Percentiles rank a stretch among this genome's conserved stretches.
phyloP scores from a whole-genome alignment of 2,888 invertebrate genomes.

The Neocrepidodera transversa region DNA sequence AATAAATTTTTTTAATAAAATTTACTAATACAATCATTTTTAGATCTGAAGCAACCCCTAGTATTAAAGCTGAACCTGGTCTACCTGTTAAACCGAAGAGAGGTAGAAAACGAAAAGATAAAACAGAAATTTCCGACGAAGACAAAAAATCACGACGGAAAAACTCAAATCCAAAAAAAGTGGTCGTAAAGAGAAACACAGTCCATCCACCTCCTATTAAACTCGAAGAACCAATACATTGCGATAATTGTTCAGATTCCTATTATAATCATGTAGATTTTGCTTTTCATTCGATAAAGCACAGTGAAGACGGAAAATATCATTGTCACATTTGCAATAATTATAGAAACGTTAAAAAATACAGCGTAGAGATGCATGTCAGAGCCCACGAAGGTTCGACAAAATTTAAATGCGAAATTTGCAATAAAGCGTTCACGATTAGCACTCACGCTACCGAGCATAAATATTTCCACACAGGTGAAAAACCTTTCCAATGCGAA shows the following conservation, averaged over 20 bases:
- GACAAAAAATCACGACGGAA: slow-evolving; percentile 30
- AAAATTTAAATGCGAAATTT: slow-evolving; percentile 52
- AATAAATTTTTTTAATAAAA: too few species aligned
- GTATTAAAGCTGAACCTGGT: neutral
- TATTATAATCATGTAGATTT: slow-evolving; percentile 57
- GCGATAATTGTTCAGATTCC: slow-evolving; percentile 53
- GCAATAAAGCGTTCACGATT: slow-evolving; percentile 50
- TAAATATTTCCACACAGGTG: slow-evolving; percentile 51
- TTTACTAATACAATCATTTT: slow-evolving; percentile 25
- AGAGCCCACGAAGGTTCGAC: slow-evolving; percentile 58
- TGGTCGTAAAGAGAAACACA: slow-evolving; percentile 10
- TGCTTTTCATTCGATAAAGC: slow-evolving; percentile 48
- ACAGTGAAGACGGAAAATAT: slow-evolving; percentile 46
- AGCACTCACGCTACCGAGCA: slow-evolving; percentile 49
- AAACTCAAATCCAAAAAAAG: slow-evolving; percentile 30
- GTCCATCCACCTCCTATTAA: slow-evolving; percentile 34
- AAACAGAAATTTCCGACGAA: slow-evolving; percentile 16
- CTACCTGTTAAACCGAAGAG: neutral
- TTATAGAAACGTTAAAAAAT: slow-evolving; percentile 48
- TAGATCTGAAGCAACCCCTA: slow-evolving; percentile 7
- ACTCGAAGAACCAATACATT: slow-evolving; percentile 52
- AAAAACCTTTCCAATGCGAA: slow-evolving; percentile 62
- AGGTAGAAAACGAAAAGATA: slow-evolving; percentile 9
- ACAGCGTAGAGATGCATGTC: slow-evolving; percentile 55
- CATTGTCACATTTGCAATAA: slow-evolving; percentile 50